phyloP scores from a whole-genome alignment of 1,140 invertebrate species.

The Sycophila sp. region DNA sequence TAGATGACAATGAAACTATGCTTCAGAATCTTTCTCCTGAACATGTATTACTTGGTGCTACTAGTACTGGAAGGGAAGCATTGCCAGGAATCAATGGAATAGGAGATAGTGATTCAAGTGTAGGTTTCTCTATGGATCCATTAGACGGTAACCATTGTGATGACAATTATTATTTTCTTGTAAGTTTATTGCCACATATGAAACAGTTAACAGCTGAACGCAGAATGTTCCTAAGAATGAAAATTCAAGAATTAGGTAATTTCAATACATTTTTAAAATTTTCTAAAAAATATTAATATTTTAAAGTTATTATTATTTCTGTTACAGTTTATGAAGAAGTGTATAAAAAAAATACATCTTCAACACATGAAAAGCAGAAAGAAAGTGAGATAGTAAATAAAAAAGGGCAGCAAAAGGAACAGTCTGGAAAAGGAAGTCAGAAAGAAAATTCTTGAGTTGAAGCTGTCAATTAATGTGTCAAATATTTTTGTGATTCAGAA shows the following conservation, averaged over 20 bases:
- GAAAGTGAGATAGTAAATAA: no score
- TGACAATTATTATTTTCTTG: constrained; percentile 63
- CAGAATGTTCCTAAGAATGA: constrained; percentile 60
- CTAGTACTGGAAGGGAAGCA: background rate
- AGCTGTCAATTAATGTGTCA: background rate
- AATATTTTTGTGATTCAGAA: background rate
- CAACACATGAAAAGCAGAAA: constrained; percentile 25
- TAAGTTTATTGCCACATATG: constrained; percentile 62
- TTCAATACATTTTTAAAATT: background rate
- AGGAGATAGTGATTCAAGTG: constrained; percentile 48
- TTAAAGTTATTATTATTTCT: background rate
- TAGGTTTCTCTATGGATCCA: constrained; percentile 50
- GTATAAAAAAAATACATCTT: constrained; percentile 54
- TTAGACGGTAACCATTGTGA: constrained; percentile 55
- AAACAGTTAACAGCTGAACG: constrained; percentile 56
- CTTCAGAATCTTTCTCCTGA: constrained; percentile 60
- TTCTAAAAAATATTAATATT: background rate
- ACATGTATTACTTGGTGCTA: constrained; percentile 54
- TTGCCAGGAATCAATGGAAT: constrained; percentile 8
- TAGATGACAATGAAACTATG: constrained; percentile 59
- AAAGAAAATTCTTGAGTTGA: constrained; percentile 37
- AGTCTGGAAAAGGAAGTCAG: no score
- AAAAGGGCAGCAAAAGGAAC: no score
- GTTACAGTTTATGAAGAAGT: constrained; percentile 59
- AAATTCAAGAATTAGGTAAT: constrained; percentile 58